Base-by-base conservation (phyloP, 2,888 invertebrate genomes). In the Drosophila quinaria region DNA sequence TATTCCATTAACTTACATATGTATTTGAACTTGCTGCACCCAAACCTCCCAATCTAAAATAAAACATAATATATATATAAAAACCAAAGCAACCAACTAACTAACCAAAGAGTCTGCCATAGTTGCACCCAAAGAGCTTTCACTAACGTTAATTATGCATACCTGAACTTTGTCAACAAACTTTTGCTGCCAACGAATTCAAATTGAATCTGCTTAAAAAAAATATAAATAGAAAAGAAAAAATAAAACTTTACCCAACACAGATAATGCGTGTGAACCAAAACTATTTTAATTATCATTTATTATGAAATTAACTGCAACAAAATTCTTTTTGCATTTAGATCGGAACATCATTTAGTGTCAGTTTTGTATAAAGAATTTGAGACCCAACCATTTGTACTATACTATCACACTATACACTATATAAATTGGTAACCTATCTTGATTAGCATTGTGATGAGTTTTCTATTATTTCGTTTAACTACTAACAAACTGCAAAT, bases 91-190 rank as follows among this genome's bases (percentile, higher is more conserved):
- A n/a, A 22, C 22, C 37, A 52, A 55, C 42, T 41, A 55, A 54
- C 41, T 41, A 54, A 54, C 41, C 29, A 54, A 58, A 60, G 35
- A 56, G 54, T 56, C 42, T 65, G 70, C 41, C 22, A 46, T 49
- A 62, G 59, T 67, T 80, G 66, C 81, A 78, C 68, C 60, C 62
- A 19, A 31, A 52, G 56, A 58, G 65, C 69, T 71, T 88, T 76
- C 47, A 50, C 52, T 68, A 64, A 35, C 33, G 22, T 81, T 82
- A 62, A 68, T 62, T 83, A 69, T 73, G 63, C 80, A 70, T 78
- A 58, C 44, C 39, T 6, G 52, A 70, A 70, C 59, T 67, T 66
- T 49, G 68, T 47, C 52, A 51, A 29, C 13, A 6, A 65, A 55
- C 46, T 68, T 87, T 72, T 41, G 35, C 51, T 29, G 52, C 44